Evolutionary conservation across 1,140 invertebrate species (phyloP), one percentile per base, ranked within the genome.

Genomic region (Heliconius hewitsoni): DNA sequence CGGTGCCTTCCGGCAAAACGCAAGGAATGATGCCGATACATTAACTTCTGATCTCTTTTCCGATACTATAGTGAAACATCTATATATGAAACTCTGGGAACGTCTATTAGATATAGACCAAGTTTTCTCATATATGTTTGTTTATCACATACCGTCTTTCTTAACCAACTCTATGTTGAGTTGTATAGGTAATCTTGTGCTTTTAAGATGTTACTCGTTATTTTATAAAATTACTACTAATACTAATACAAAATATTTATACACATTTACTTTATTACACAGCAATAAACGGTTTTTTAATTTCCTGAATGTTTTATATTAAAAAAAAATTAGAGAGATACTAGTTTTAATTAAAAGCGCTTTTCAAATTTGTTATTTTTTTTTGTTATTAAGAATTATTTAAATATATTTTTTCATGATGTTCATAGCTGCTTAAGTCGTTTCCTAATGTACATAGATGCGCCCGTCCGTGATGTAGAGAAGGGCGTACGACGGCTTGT

Each of bases 11-110:
- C 92, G 91, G 91, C 91, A 85, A 91, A 93, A 91, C 88, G 88
- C 91, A 87, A 89, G 89, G 89, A 94, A 93, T 94, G 91, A 93
- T 94, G 91, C 90, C 91, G 91, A 94, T 94, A 94, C 91, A 94
- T 94, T 94, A 94, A 94, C 92, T 94, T 93, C 91, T 94, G 92
- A 93, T 94, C 91, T 94, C 91, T 93, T 94, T 93, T 90, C 91
- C 91, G 91, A 94, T 94, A 94, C 93, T 92, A 94, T 90, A 88
- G 89, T 87, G 81, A 77, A 88, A 85, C 86, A 88, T 86, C 92
- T 93, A 92, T 92, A 52, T 90, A 91, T 92, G 91, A 88, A 92
- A 93, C 92, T 92, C 89, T 92, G 91, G 90, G 87, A 89, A 84
- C 86, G 90, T 88, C 91, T 91, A 93, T 93, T 86, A 91, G 86